Evolutionary conservation across 2,797 vertebrate species (phyloP).

Genomic region (Diplodus sargus): DNA sequence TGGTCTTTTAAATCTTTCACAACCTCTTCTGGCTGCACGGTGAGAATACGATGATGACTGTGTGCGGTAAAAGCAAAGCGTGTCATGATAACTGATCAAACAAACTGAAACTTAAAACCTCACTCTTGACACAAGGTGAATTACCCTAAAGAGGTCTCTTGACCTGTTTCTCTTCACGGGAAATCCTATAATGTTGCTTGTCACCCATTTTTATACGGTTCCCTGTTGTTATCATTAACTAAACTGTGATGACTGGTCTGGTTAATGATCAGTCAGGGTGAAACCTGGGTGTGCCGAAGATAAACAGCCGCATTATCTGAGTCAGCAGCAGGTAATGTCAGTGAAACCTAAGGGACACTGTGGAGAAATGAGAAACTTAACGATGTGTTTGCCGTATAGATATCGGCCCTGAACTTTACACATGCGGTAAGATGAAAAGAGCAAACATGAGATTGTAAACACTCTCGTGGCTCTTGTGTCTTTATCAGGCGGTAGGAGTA

Average conservation of each 20-base stretch:
- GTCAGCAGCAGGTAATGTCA: constrained; percentile 27
- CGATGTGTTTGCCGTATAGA: neutral
- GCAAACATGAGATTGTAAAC: neutral
- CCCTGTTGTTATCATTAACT: constrained; percentile 56
- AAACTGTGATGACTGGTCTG: neutral
- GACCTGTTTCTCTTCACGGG: constrained; percentile 22
- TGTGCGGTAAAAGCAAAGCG: neutral
- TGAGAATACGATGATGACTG: neutral
- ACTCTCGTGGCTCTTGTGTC: neutral
- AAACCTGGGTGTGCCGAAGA: constrained; percentile 74
- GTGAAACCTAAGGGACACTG: constrained; percentile 11
- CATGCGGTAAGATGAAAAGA: neutral
- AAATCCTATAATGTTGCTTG: neutral
- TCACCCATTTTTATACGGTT: constrained; percentile 5
- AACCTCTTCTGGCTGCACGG: neutral
- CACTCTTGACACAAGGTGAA: neutral
- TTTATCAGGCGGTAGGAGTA: neutral
- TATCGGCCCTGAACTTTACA: neutral
- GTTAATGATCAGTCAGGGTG: constrained; percentile 84
- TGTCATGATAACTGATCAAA: neutral
- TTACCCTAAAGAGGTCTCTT: neutral
- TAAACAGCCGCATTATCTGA: constrained; percentile 50
- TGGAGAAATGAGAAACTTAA: neutral
- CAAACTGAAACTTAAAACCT: constrained; percentile 11
- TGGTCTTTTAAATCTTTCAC: neutral